A percentile compares a stretch with the other conserved stretches of the same genome.
Conservation (phyloP, 2,797 vertebrate species). For the Neostethus bicornis region DNA sequence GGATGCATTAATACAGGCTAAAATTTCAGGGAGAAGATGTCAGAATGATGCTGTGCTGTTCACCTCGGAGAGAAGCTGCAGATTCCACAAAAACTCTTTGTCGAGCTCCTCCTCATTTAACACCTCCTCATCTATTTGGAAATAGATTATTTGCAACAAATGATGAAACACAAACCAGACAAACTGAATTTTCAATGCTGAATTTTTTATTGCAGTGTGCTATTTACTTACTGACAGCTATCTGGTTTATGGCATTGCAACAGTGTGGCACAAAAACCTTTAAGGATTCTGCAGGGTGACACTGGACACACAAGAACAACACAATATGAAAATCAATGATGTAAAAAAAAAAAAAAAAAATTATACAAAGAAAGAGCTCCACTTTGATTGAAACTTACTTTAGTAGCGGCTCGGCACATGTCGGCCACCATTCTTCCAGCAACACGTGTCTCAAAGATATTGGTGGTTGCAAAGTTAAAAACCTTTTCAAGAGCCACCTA, state of each 20-base stretch:
- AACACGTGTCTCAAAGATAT: constrained; percentile 97
- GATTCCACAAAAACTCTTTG: constrained; percentile 96
- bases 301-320: constrained; percentile 76
- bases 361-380: not conserved
- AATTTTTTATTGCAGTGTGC: not conserved
- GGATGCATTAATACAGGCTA: not conserved
- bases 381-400: constrained; percentile 85
- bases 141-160: constrained; percentile 12
- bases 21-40: not conserved
- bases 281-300: constrained; percentile 91
- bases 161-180: not conserved
- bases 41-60: constrained; percentile 27
- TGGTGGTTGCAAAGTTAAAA: constrained; percentile 94
- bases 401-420: constrained; percentile 95
- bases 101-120: constrained; percentile 93
- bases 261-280: constrained; percentile 96
- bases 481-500: constrained; percentile 96
- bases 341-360: not conserved
- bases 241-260: constrained; percentile 91
- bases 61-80: constrained; percentile 97
- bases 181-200: constrained; percentile 8
- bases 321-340: constrained; percentile 7
- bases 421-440: constrained; percentile 96
- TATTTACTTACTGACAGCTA: constrained; percentile 90
- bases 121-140: constrained; percentile 91